Evolutionary conservation across 2,113 vertebrate species (phyloP).

Genomic region (Cynocephalus volans): DNA sequence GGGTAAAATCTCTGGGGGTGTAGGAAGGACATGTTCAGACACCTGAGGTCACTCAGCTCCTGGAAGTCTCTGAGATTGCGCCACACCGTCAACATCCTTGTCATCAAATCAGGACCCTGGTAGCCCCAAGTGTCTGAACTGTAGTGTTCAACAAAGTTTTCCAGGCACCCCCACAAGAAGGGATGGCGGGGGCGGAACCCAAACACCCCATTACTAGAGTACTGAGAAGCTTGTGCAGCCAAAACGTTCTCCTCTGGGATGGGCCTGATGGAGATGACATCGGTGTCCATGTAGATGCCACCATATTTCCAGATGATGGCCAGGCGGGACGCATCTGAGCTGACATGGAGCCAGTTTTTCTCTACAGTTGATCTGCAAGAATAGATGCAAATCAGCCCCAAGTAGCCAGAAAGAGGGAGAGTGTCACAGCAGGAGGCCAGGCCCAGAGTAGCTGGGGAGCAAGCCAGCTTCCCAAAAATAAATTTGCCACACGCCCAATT

Average conservation of each 20-base stretch:
- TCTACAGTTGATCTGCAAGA: conserved; percentile 85
- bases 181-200: conserved; percentile 88
- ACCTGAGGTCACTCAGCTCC: conserved; percentile 85
- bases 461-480: background rate
- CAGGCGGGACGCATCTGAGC: conserved; percentile 89
- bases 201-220: conserved; percentile 90
- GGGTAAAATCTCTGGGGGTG: conserved; percentile 91
- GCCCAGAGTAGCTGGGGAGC: background rate
- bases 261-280: conserved; percentile 90
- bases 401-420: too few relatives aligned
- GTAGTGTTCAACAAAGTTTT: conserved; percentile 90
- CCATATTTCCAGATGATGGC: conserved; percentile 91
- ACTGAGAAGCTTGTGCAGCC: conserved; percentile 83
- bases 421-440: background rate
- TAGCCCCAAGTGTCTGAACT: conserved; percentile 89
- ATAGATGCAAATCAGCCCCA: conserved; percentile 27
- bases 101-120: conserved; percentile 90
- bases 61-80: conserved; percentile 88
- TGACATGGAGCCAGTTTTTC: conserved; percentile 88
- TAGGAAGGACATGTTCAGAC: conserved; percentile 89
- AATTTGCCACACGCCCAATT: background rate
- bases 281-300: conserved; percentile 91
- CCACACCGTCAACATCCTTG: conserved; percentile 87
- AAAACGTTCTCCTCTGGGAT: conserved; percentile 88
- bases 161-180: conserved; percentile 91